These are phyloP conservation scores for Uropetala carovei DNA, from an alignment of 2,888 invertebrate genomes.

Conservation along the genomic window DNA sequence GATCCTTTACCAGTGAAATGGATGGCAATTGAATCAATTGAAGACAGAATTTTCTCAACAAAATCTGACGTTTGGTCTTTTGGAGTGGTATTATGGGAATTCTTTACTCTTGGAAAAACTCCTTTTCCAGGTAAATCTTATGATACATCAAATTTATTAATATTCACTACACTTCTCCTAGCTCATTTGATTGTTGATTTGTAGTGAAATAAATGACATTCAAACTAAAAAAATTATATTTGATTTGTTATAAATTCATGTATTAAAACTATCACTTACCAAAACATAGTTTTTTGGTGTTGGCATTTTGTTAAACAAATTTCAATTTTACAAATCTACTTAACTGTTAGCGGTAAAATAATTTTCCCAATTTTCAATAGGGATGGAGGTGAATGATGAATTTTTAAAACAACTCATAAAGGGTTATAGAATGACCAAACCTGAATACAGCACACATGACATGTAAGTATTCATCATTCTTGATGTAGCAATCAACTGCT, in stretches of 20 bases:
- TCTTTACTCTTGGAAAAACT: slow-evolving; percentile 70
- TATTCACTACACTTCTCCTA: not conserved
- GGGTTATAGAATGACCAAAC: slow-evolving; percentile 76
- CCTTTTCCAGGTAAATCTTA: slow-evolving; percentile 71
- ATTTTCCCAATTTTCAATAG: slow-evolving; percentile 61
- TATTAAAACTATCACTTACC: not conserved
- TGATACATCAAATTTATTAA: not conserved
- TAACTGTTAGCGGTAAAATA: not conserved
- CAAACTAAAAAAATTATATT: not conserved
- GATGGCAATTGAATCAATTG: slow-evolving; percentile 77
- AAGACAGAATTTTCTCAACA: slow-evolving; percentile 75
- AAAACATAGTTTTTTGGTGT: not conserved
- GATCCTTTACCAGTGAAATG: slow-evolving; percentile 76
- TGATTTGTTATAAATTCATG: not conserved
- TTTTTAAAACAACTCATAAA: slow-evolving; percentile 74
- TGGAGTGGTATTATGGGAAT: slow-evolving; percentile 71
- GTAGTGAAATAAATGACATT: not conserved
- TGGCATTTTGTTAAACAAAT: not conserved
- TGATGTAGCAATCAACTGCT: not conserved
- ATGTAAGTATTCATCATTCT: slow-evolving; percentile 70
- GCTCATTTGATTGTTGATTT: not conserved
- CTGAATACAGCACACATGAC: slow-evolving; percentile 74
- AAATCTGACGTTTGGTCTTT: slow-evolving; percentile 77
- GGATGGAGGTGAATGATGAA: slow-evolving; percentile 71
- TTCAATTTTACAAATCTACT: not conserved